Evolutionary conservation across 2,113 vertebrate genomes (phyloP).

Genomic region (Sterrhoptilus dennistouni): DNA sequence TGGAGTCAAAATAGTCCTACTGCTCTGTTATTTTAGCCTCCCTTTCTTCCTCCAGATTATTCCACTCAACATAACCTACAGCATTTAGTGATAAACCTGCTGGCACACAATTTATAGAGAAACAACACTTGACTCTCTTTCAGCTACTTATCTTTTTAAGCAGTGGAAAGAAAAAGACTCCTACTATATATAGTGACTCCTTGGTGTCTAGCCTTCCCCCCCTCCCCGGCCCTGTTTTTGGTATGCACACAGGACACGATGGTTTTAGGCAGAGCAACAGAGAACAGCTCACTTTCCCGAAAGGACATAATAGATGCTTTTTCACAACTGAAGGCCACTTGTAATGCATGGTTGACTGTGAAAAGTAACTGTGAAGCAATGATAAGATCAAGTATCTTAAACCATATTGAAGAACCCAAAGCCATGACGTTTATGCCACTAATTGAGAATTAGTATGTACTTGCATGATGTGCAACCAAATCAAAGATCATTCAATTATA

Average conservation of each 20-base stretch:
- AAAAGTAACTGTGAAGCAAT: background rate
- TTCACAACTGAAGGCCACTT: background rate
- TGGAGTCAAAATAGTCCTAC: slow-evolving; percentile 71
- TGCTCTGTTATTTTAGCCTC: slow-evolving; percentile 78
- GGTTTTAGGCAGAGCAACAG: background rate
- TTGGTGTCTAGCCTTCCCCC: slow-evolving; percentile 46
- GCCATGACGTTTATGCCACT: background rate
- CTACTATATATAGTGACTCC: slow-evolving; percentile 69
- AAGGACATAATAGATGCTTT: slow-evolving; percentile 1
- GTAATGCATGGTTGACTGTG: background rate
- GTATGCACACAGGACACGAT: background rate
- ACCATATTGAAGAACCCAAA: background rate
- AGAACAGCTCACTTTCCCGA: background rate
- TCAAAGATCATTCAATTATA: background rate
- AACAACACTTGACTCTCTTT: slow-evolving; percentile 71
- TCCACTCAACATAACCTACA: slow-evolving; percentile 69
- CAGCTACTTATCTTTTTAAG: slow-evolving; percentile 73
- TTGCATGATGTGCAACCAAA: background rate
- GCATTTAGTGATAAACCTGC: slow-evolving; percentile 72
- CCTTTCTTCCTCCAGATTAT: slow-evolving; percentile 75
- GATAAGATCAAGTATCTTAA: background rate
- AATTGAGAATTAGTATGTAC: background rate
- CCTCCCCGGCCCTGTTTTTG: fast-evolving
- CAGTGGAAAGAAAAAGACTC: slow-evolving; percentile 58
- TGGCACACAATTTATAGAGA: slow-evolving; percentile 73